Percentiles rank a stretch among this genome's conserved stretches.
These are phyloP conservation scores for Tachina fera DNA, from an alignment of 2,888 invertebrate genomes.

Conservation along the genomic window DNA sequence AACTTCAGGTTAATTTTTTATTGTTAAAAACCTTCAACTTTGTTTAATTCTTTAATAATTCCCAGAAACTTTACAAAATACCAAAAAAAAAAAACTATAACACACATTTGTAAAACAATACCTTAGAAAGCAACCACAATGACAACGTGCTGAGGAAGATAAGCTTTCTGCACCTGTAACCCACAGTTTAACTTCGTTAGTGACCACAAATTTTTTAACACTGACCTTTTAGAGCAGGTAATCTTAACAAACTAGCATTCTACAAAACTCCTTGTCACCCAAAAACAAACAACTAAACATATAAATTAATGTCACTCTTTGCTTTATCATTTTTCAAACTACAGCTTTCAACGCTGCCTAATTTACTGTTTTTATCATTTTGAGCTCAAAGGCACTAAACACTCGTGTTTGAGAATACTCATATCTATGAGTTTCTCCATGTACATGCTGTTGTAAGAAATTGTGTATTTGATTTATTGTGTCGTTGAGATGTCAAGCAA, in stretches of 20 bases:
- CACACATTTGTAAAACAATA: too few relatives aligned
- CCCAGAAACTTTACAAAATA: too few relatives aligned
- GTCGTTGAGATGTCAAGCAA: conserved; percentile 54
- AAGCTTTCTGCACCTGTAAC: too few relatives aligned
- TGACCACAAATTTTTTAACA: conserved; percentile 21
- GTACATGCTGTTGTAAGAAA: neutral
- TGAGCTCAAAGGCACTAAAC: neutral
- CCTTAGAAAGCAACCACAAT: too few relatives aligned
- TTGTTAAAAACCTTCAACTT: too few relatives aligned
- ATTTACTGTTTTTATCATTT: neutral
- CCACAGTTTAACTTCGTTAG: neutral
- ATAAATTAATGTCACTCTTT: conserved; percentile 13
- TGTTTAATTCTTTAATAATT: too few relatives aligned
- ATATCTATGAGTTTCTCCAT: neutral
- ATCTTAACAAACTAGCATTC: neutral
- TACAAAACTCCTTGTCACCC: neutral
- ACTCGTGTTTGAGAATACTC: neutral
- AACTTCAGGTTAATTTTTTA: too few relatives aligned
- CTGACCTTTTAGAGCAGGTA: neutral
- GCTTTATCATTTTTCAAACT: conserved; percentile 1
- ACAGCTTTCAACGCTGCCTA: neutral
- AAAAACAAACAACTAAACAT: neutral
- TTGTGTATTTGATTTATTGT: conserved; percentile 63
- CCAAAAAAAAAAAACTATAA: too few relatives aligned
- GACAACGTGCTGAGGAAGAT: too few relatives aligned